Evolutionary conservation across 1,140 invertebrate species (phyloP), one percentile per base, ranked within the genome.

Genomic region (Megathymus violae): DNA sequence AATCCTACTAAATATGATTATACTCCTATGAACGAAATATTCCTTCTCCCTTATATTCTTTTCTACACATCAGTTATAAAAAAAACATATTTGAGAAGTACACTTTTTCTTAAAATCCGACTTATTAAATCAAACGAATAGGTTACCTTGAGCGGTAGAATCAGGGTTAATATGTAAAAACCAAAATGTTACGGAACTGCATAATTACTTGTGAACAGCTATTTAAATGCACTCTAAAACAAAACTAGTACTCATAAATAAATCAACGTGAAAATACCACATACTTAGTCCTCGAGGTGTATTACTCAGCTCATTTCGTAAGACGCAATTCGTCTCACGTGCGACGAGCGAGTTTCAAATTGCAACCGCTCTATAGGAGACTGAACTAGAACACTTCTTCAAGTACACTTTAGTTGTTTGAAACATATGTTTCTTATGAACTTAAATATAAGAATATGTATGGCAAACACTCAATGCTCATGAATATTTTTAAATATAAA

Each of bases 321-420:
- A 81, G 16, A 62, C 17, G 41, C 61, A 68, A 78, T 69, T 69
- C 74, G 60, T 65, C 62, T 54, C 71, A 73, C 72, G 74, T 67
- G 54, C 52, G 61, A 61, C 41, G 48, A 70, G 75, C 76, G 62
- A 70, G 80, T 81, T 83, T 72, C 66, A 74, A 83, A 80, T 76
- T 74, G 69, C 58, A 66, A 64, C 62, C 58, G 61, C 50, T 31
- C 50, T 60, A 34, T 7, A 52, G 27, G 27, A 61, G 64, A 67
- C 48, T 67, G 76, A 83, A 81, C 71, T 83, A 59, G 80, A 81
- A 59, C 73, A 80, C 69, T 74, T 44, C 52, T 14, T 58, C 38
- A 31, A 44, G 11, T 31, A 47, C 44, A 25, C 44, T 47, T 25
- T 10, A 5, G 44, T 11, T 25, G 25, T 47, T 47, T 47, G 22